A percentile compares a stretch with the other conserved stretches of the same genome.
Evolutionary conservation across 1,140 invertebrate genomes (phyloP).

Genomic region (Periplaneta americana): DNA sequence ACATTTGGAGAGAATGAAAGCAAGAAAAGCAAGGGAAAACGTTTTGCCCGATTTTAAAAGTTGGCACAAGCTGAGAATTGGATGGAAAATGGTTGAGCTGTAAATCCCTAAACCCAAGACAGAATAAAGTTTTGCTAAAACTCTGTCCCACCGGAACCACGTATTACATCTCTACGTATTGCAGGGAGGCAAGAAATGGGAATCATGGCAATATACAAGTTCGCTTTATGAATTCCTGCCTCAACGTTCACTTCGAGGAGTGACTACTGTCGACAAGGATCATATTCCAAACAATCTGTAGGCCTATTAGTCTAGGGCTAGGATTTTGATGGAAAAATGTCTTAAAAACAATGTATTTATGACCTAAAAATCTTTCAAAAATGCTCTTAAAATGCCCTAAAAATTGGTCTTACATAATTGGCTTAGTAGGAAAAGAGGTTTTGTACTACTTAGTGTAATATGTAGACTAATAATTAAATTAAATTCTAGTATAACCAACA

Average conservation of each 20-base stretch:
- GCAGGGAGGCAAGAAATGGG: neutral
- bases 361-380: too few species aligned
- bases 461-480: too few species aligned
- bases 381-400: too few species aligned
- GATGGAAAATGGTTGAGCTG: neutral
- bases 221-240: neutral
- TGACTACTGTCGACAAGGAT: neutral
- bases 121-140: neutral
- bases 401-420: too few species aligned
- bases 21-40: neutral
- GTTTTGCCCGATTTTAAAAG: neutral
- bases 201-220: neutral
- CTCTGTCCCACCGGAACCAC: neutral
- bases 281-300: too few species aligned
- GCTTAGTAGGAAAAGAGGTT: too few species aligned
- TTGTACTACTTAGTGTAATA: too few species aligned
- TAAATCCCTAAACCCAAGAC: neutral
- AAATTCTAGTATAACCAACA: too few species aligned
- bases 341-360: too few species aligned
- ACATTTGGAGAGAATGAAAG: neutral
- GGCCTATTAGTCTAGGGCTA: too few species aligned
- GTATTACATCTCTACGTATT: neutral
- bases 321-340: too few species aligned
- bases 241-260: neutral
- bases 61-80: neutral